Base-by-base conservation (phyloP, 1,140 invertebrate species). In the Drosophila kepulauana region DNA sequence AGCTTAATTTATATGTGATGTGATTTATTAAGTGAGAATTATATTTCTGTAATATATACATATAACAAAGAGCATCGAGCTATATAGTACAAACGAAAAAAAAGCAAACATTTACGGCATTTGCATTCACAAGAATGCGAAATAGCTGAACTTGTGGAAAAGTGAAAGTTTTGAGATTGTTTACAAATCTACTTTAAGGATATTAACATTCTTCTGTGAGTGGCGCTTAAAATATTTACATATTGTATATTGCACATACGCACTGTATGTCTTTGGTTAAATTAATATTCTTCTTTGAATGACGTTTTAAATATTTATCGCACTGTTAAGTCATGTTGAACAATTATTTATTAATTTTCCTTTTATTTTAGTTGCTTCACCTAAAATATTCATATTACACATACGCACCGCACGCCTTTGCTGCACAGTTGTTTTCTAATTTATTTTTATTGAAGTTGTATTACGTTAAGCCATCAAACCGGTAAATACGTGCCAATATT, bases 31-130 rank as follows among this genome's bases (percentile, higher is more conserved):
- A 74, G 72, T 65, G 52, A 43, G 41, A 45, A 41, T 6, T 43
- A 48, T 59, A 11, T 59, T 13, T 52, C 66, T 66, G 25, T 57
- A 57, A 61, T 59, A 70, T 49, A 38, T 33, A 28, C 16, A 16
- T 65, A 48, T 54, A 38, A 7, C 62, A 11, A 25, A 58, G 76
- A 78, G 76, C 72, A 75, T 78, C 72, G 56, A 61, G 48, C 54
- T 49, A 56, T 25, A 76, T 33, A 76, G 74, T 67, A 66, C 74
- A 76, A 76, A 75, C 13, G 41, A 3, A 6, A 11, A 11, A 20
- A 45, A 43, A 16, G 6, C 3, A 8, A 5, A 13, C 48, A 57
- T 30, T 13, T 1, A 46, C n/a, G 4, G 41, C 41, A 43, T 43
- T 43, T 43, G 4, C 59, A 61, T 30, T 28, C 3, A n/a, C 5